These are phyloP conservation scores for Mayetiola destructor DNA, from an alignment of 2,888 invertebrate species.

Conservation along the genomic window DNA sequence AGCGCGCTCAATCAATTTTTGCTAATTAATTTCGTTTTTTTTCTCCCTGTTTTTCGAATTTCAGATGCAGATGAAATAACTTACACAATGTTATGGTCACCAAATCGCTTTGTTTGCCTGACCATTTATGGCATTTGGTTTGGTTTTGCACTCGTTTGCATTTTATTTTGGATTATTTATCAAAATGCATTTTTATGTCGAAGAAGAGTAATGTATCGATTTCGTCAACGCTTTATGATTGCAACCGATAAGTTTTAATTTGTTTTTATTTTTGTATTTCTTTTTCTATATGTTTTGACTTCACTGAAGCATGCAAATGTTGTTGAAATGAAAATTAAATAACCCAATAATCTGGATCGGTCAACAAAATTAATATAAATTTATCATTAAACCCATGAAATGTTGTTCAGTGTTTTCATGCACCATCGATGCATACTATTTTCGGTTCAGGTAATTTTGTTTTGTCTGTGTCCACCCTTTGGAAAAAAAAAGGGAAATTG, in stretches of 20 bases:
- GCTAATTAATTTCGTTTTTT: background rate
- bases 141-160: background rate
- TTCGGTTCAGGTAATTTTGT: too few relatives aligned
- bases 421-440: too few relatives aligned
- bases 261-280: too few relatives aligned
- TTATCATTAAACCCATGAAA: too few relatives aligned
- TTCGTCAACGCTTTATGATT: background rate
- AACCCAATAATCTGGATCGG: too few relatives aligned
- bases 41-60: background rate
- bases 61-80: slow-evolving; percentile 13
- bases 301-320: too few relatives aligned
- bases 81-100: slow-evolving; percentile 17
- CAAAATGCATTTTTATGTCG: background rate
- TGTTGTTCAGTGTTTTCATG: too few relatives aligned
- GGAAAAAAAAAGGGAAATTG: too few relatives aligned
- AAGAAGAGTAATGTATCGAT: background rate
- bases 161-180: background rate
- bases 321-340: too few relatives aligned
- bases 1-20: background rate
- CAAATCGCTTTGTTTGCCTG: slow-evolving; percentile 15
- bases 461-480: too few relatives aligned
- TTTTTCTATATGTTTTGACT: too few relatives aligned
- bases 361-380: too few relatives aligned
- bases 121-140: background rate
- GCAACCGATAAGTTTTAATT: slow-evolving; percentile 9